phyloP scores from a whole-genome alignment of 2,113 vertebrate genomes.

The Puffinus mauretanicus region DNA sequence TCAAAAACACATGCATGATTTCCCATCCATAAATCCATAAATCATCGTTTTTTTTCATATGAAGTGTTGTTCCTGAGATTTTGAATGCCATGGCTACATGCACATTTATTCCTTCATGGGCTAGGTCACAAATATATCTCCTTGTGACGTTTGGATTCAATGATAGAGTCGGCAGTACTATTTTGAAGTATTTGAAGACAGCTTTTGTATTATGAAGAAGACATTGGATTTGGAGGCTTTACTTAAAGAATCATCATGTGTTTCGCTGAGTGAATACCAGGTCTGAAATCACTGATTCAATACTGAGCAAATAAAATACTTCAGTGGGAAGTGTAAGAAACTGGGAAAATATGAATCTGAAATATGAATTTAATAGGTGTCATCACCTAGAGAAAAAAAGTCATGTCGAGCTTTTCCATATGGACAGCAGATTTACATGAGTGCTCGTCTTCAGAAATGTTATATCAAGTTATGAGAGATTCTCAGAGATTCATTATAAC shows the following conservation, averaged over 20 bases:
- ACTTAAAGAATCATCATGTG: neutral
- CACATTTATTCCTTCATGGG: neutral
- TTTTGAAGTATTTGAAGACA: neutral
- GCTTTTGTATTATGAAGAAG: neutral
- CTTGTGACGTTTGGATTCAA: neutral
- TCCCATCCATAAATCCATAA: neutral
- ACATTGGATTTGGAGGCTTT: neutral
- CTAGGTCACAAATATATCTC: neutral
- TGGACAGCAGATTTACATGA: neutral
- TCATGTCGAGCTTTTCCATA: neutral
- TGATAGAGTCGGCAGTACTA: neutral
- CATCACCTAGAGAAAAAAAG: neutral
- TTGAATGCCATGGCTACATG: neutral
- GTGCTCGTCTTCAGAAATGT: neutral
- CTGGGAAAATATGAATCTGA: neutral
- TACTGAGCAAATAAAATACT: neutral
- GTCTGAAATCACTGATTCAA: neutral
- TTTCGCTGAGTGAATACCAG: neutral
- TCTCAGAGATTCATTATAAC: neutral
- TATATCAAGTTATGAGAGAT: neutral
- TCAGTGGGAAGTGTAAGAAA: neutral
- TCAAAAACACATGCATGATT: neutral
- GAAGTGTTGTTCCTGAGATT: neutral
- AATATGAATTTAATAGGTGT: neutral
- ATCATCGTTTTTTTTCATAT: neutral